Conservation (phyloP, 2,113 vertebrate genomes). For the Bubo blakistoni region DNA sequence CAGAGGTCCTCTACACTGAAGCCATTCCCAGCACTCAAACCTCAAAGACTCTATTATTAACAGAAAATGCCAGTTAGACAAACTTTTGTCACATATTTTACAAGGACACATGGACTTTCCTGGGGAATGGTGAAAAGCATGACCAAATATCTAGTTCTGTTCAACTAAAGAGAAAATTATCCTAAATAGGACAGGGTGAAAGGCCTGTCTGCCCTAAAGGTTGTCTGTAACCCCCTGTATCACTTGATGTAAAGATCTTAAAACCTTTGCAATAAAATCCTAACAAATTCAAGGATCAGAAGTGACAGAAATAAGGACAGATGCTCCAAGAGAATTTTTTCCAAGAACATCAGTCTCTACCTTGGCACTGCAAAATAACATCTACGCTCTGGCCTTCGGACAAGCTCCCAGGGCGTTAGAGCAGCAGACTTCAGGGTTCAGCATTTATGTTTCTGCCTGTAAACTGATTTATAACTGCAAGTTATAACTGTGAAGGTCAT, state of each 20-base stretch:
- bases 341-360: not conserved
- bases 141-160: not conserved
- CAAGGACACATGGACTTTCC: fast-evolving
- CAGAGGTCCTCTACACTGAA: not conserved
- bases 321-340: not conserved
- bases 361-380: not conserved
- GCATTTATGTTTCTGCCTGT: too few relatives aligned
- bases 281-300: not conserved
- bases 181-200: not conserved
- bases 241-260: not conserved
- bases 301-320: not conserved
- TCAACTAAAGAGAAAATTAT: not conserved
- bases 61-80: not conserved
- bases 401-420: not conserved
- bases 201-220: not conserved
- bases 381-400: not conserved
- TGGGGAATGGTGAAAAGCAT: not conserved
- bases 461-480: too few relatives aligned
- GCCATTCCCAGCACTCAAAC: not conserved
- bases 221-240: not conserved
- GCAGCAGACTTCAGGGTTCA: not conserved
- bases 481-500: too few relatives aligned
- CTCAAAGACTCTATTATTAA: not conserved
- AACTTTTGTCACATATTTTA: not conserved
- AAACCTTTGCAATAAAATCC: not conserved